Conservation (phyloP, 92 coral and sea anemone genomes). For the Scolanthus callimorphus region DNA sequence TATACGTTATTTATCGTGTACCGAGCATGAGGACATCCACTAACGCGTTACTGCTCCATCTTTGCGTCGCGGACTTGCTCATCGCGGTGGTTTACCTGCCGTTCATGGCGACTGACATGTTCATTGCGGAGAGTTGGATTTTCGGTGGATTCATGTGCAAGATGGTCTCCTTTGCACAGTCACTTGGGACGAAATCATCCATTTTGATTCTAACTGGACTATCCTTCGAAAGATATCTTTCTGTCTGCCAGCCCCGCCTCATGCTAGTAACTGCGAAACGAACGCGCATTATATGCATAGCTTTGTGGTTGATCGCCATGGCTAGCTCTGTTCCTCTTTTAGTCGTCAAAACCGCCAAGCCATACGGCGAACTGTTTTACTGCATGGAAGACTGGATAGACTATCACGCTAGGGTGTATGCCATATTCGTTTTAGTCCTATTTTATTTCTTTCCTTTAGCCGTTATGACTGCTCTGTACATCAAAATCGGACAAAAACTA, state of each 20-base stretch:
- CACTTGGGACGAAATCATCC: conserved; percentile 57
- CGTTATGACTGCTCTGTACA: conserved; percentile 56
- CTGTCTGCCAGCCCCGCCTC: conserved; percentile 59
- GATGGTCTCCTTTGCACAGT: conserved; percentile 48
- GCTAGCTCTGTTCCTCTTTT: conserved; percentile 50
- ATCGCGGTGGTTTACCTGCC: conserved; percentile 72
- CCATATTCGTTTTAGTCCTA: conserved; percentile 18
- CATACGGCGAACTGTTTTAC: not conserved
- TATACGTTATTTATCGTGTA: conserved; percentile 55
- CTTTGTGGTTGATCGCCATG: conserved; percentile 54
- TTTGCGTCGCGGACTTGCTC: conserved; percentile 72
- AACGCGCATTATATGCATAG: conserved; percentile 21
- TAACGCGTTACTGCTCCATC: conserved; percentile 57
- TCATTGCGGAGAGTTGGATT: conserved; percentile 55
- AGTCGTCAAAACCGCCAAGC: conserved; percentile 19
- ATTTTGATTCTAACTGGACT: conserved; percentile 66
- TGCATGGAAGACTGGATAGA: conserved; percentile 47
- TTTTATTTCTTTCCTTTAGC: conserved; percentile 60
- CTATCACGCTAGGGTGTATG: conserved; percentile 25
- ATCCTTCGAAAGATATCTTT: conserved; percentile 66
- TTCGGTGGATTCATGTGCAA: conserved; percentile 72
- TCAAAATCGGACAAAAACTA: conserved; percentile 58
- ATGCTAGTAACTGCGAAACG: conserved; percentile 34
- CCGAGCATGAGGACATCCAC: conserved; percentile 81
- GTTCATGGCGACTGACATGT: conserved; percentile 53